A percentile compares a stretch with the other conserved stretches of the same genome.
Evolutionary conservation across 2,113 vertebrate genomes (phyloP).

Genomic region (Actenoides lindsayi): DNA sequence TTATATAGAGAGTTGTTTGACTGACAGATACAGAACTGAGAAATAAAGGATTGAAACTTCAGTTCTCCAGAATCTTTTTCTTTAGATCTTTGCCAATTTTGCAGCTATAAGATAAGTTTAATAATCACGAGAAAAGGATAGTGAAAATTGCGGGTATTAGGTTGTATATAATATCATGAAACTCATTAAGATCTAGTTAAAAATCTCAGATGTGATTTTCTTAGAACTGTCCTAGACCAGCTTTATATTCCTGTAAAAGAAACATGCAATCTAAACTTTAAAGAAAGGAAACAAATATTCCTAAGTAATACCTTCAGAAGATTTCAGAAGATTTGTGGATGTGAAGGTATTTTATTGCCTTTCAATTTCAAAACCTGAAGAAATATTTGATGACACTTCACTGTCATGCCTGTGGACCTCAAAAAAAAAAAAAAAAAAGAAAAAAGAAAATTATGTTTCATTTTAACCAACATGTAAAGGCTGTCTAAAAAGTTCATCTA

Average conservation of each 20-base stretch:
- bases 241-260: neutral
- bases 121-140: neutral
- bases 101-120: neutral
- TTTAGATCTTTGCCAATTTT: neutral
- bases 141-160: neutral
- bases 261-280: neutral
- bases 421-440: neutral
- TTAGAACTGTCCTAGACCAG: neutral
- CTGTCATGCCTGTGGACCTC: neutral
- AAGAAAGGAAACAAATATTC: neutral
- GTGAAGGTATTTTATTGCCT: neutral
- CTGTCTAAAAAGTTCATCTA: neutral
- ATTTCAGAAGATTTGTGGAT: neutral
- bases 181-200: neutral
- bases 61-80: neutral
- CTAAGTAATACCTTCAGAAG: neutral
- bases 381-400: neutral
- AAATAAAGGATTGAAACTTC: neutral
- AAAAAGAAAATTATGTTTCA: neutral
- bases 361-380: neutral
- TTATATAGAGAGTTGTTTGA: neutral
- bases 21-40: neutral
- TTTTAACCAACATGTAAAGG: constrained; percentile 8
- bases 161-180: neutral
- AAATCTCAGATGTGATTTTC: neutral